Evolutionary conservation across 2,113 vertebrate species (phyloP), one percentile per base, ranked within the genome.

Genomic region (Columba janthina): DNA sequence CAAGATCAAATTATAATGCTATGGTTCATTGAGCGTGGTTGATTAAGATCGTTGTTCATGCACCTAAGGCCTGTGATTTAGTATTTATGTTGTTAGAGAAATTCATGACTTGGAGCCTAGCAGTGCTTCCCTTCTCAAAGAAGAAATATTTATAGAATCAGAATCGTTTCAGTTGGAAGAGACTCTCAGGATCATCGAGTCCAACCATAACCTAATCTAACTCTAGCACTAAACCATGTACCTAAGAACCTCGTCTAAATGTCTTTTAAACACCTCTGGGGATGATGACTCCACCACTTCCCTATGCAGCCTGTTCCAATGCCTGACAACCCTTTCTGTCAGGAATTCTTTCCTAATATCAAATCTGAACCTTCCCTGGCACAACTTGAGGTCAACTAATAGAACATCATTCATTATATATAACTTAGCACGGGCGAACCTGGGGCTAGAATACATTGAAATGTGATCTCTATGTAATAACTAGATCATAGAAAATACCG

Each of bases 1-100:
- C 36, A 76, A 79, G 67, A 94, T 94, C 53, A 76, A 72, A 89
- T 96, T 95, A 89, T 92, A 86, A 84, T 93, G 42, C 79, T 90
- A 4, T 79, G 58, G 53, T 91, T 92, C 87, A 72, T 5, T 95
- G 66, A 67, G 42, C 0, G 0, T 31, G 5, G 67, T 79, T 95
- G 85, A 96, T 96, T 85, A 85, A 88, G 74, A 70, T 94, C 50
- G 17, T 72, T 93, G 81, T 88, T 95, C 71, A 80, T 83, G 91
- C 81, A 79, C n/a, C 36, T 61, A 91, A 65, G 66, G 66, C 57
- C 73, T 90, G 46, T 89, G 66, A 73, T 85, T 92, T 93, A 88
- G 62, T 89, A 79, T 93, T 88, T 89, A 46, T 11, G 26, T 51
- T 76, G 74, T 69, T 93, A 61, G 66, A 88, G 70, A 89, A 91